Evolutionary conservation across 2,888 invertebrate species (phyloP).

Genomic region (Blastobasis lacticolella): DNA sequence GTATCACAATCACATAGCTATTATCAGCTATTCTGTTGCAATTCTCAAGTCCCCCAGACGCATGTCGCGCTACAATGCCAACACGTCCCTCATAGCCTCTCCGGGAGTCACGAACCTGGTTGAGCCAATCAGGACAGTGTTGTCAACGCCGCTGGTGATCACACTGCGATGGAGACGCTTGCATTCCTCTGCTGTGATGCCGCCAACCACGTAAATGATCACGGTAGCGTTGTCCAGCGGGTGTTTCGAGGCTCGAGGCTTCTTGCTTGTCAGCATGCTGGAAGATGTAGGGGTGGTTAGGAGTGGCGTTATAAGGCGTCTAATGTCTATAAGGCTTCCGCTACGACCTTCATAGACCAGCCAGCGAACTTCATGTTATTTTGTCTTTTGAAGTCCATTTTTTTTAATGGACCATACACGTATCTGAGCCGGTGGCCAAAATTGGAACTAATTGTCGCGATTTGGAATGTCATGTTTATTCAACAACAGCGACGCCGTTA

Average conservation of each 20-base stretch:
- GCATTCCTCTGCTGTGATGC: constrained; percentile 78
- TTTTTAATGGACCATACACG: too few species aligned
- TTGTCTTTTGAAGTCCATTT: too few species aligned
- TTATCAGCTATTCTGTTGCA: background rate
- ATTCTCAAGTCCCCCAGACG: background rate
- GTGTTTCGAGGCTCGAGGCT: constrained; percentile 49
- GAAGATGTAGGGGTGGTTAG: constrained; percentile 11
- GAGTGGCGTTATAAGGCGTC: background rate
- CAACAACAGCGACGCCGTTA: too few species aligned
- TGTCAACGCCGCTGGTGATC: constrained; percentile 63
- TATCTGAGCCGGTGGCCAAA: too few species aligned
- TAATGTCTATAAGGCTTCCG: background rate
- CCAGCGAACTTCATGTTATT: too few species aligned
- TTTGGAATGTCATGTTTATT: too few species aligned
- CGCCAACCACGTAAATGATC: constrained; percentile 79
- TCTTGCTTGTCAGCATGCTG: constrained; percentile 76
- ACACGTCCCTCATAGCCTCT: constrained; percentile 50
- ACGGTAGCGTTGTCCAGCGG: constrained; percentile 78
- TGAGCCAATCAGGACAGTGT: constrained; percentile 51
- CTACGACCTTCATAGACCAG: too few species aligned
- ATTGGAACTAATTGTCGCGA: too few species aligned
- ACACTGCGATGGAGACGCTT: constrained; percentile 61
- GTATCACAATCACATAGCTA: background rate
- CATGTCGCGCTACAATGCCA: constrained; percentile 24
- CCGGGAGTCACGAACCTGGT: constrained; percentile 52